Base-by-base conservation (phyloP, 1,140 invertebrate genomes). In the Pteromalus puparum region DNA sequence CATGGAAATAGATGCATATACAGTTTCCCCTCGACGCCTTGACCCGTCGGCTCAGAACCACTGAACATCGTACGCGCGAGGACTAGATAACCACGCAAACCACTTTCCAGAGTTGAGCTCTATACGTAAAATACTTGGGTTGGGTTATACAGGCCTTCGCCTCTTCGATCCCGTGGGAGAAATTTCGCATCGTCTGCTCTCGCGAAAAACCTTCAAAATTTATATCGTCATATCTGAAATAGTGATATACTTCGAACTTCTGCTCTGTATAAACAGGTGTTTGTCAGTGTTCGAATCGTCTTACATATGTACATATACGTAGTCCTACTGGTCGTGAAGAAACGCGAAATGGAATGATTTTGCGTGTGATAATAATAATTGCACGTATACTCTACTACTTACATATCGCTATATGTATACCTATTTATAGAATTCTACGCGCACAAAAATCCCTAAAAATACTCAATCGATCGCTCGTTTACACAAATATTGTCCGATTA, bases 1-100 rank as follows among this genome's bases (percentile, higher is more conserved):
- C 12, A 70, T 30, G 24, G 28, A 70, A 61, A 42, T 10, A 42
- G 10, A 21, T 65, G 61, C 15, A 28, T 70, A 28, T 70, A n/a
- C 9, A 28, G 21, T 70, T 70, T 70, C 28, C 26, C 9, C 4
- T 70, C 26, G 28, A 28, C 24, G 24, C 24, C 28, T 70, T 30
- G 28, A 70, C 28, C 28, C 67, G 12, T 26, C 26, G 7, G 26
- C 67, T 70, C 24, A 26, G 28, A 70, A 70, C 10, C 24, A 70
- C 67, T 26, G 26, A 70, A 70, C 15, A 70, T 70, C 4, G 28
- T 28, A 70, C 28, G 67, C 67, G 26, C 9, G 24, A 74, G 13
- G 72, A 74, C 72, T 74, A 74, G 72, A 74, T 38, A 42, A 70
- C 6, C 21, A 21, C 72, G 72, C 72, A 42, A 74, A 74, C 38